Base-by-base conservation (phyloP, 2,797 vertebrate genomes). In the Darevskia mixta region DNA sequence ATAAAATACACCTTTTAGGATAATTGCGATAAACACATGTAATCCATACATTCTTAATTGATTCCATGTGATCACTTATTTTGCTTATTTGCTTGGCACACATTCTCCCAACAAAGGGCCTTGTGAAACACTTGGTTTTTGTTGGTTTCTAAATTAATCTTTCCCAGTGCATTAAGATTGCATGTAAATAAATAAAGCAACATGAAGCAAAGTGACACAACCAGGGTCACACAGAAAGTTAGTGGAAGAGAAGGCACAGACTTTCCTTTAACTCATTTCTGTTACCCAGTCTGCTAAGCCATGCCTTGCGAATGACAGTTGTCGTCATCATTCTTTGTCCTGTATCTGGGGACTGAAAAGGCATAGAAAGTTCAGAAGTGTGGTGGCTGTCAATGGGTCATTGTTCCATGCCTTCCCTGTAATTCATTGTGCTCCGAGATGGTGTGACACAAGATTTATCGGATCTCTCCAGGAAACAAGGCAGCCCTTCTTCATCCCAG, bases 401-500 rank as follows among this genome's bases (percentile, higher is more conserved):
- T 88, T 93, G 93, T 95, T 91, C 58, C 61, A 87, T 91, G 93
- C 86, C 41, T 88, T 80, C 49, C 79, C 85, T 91, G 88, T 83
- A 81, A 84, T 82, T 89, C 87, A 87, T 86, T 95, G 92, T 91
- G 92, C 4, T 2, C 85, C 79, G 87, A 94, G 89, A 87, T 81
- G 32, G 85, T 75, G 92, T 92, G 89, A 87, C 85, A 79, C 27
- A 89, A 90, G 78, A 82, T 92, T 90, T 89, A 69, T 61, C 15
- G 82, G 79, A 92, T 69, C 71, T 91, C 91, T 92, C n/a, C 80
- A 89, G 76, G 69, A 72, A 90, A 92, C 90, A 95, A 73, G 69
- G 83, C 85, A 90, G 71, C 82, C 61, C 86, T 95, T 95, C 87
- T 93, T 94, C 90, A 90, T 64, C 85, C 64, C 86, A 91, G 83